Conservation (phyloP, 2,797 vertebrate species). For the Eleutherodactylus coqui region DNA sequence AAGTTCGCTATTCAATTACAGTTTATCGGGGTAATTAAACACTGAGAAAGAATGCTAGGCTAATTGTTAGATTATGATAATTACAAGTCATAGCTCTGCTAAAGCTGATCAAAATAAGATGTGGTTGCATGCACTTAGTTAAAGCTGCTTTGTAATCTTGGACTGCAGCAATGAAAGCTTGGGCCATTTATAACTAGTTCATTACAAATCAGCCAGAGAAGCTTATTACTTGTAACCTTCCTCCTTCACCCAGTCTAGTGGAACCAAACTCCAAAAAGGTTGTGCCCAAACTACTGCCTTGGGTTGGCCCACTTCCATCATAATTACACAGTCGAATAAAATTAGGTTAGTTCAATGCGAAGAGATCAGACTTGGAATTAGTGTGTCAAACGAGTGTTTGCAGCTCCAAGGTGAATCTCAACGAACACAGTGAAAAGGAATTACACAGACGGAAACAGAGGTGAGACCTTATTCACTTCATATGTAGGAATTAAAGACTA, state of each 20-base stretch:
- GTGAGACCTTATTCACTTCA: background rate
- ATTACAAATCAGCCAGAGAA: slow-evolving; percentile 79
- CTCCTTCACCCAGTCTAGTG: slow-evolving; percentile 70
- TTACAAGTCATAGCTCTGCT: slow-evolving; percentile 87
- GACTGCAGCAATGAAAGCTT: slow-evolving; percentile 68
- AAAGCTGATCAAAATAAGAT: slow-evolving; percentile 86
- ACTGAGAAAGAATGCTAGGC: slow-evolving; percentile 85
- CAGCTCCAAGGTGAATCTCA: slow-evolving; percentile 64
- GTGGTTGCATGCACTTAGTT: slow-evolving; percentile 77
- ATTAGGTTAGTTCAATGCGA: slow-evolving; percentile 72
- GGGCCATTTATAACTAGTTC: slow-evolving; percentile 78
- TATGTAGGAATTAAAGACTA: background rate
- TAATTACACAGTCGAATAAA: slow-evolving; percentile 91
- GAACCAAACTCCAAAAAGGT: slow-evolving; percentile 80
- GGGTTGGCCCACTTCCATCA: slow-evolving; percentile 87
- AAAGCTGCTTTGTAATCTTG: slow-evolving; percentile 74
- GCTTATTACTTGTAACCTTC: slow-evolving; percentile 78
- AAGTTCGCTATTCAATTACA: slow-evolving; percentile 79
- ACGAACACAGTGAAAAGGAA: background rate
- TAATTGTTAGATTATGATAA: slow-evolving; percentile 97
- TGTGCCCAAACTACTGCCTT: slow-evolving; percentile 76
- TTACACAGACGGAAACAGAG: background rate
- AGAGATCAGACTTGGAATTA: slow-evolving; percentile 79
- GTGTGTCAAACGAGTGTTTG: slow-evolving; percentile 67
- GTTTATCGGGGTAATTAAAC: slow-evolving; percentile 89